Evolutionary conservation across 2,888 invertebrate genomes (phyloP), one percentile per base, ranked within the genome.

Genomic region (Acrocera orbiculus): DNA sequence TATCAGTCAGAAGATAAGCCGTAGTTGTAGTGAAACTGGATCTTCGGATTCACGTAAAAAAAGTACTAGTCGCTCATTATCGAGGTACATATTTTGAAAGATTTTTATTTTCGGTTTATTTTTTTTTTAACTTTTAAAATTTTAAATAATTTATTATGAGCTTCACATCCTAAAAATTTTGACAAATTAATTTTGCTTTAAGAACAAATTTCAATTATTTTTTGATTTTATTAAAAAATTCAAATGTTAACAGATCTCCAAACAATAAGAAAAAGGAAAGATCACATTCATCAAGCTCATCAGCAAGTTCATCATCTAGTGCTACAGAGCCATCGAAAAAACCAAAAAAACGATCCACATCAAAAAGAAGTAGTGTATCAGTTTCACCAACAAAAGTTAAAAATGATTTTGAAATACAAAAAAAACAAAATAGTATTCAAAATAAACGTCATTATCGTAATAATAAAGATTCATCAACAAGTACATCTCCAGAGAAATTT

Each of bases 381-480:
- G 40, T 50, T 14, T 58, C 58, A 5, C 54, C 56, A 8, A 50
- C 51, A 24, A 52, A 53, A 32, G 63, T 61, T 24, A 66, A 68
- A 41, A 66, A 61, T 38, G 71, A 73, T 46, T 76, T 77, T 52
- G 76, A 76, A 53, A 73, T 77, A 42, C 63, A 75, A 48, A 66
- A 82, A 63, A 77, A 85, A 62, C 73, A 77, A 59, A 68, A 82
- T 59, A 67, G 85, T 58, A 70, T 80, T 9, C 86, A 87, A 54
- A 83, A 83, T 54, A 87, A 87, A 51, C 70, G 89, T 8, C 86
- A 87, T 43, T 89, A 89, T 53, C 70, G 86, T 10, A 83, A 81
- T 35, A 85, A 86, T 52, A 76, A 81, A 38, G 82, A 82, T 50
- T 82, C 80, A 4, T 79, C 76, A 3, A 73, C 68, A 16, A 75